Evolutionary conservation across 2,888 invertebrate species (phyloP).

Genomic region (Papilio protenor): DNA sequence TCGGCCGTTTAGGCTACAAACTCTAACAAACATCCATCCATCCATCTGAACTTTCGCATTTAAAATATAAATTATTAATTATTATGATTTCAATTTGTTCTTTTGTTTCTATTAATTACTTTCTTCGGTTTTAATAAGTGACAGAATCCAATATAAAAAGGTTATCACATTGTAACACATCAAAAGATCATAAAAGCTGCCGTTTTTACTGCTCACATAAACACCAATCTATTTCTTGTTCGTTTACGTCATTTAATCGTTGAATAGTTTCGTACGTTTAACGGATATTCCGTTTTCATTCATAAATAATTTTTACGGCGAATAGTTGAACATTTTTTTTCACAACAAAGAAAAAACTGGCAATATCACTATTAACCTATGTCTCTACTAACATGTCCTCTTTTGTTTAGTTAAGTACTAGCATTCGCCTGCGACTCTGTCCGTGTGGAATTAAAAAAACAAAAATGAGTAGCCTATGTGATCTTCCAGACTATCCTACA

Average conservation of each 20-base stretch:
- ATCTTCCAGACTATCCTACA: too few relatives aligned
- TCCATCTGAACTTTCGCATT: too few relatives aligned
- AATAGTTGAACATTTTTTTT: background rate
- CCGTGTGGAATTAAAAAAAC: too few relatives aligned
- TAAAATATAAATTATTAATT: too few relatives aligned
- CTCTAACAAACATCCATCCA: too few relatives aligned
- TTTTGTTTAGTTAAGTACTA: too few relatives aligned
- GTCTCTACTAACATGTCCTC: too few relatives aligned
- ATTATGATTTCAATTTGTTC: too few relatives aligned
- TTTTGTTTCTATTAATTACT: background rate
- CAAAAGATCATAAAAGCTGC: conserved; percentile 14
- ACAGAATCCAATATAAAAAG: conserved; percentile 10
- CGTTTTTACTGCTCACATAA: conserved; percentile 27
- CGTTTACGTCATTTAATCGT: conserved; percentile 8
- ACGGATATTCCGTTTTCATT: conserved; percentile 26
- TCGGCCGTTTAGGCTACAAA: too few relatives aligned
- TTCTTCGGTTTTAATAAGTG: background rate
- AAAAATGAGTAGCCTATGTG: too few relatives aligned
- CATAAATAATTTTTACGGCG: background rate
- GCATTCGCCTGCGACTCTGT: too few relatives aligned
- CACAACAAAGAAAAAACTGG: background rate
- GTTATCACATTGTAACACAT: background rate
- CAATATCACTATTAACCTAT: too few relatives aligned
- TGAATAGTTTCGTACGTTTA: conserved; percentile 4
- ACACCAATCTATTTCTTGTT: conserved; percentile 21